Conservation (phyloP, 2,797 vertebrate genomes). For the Ctenochaetus hawaiiensis region DNA sequence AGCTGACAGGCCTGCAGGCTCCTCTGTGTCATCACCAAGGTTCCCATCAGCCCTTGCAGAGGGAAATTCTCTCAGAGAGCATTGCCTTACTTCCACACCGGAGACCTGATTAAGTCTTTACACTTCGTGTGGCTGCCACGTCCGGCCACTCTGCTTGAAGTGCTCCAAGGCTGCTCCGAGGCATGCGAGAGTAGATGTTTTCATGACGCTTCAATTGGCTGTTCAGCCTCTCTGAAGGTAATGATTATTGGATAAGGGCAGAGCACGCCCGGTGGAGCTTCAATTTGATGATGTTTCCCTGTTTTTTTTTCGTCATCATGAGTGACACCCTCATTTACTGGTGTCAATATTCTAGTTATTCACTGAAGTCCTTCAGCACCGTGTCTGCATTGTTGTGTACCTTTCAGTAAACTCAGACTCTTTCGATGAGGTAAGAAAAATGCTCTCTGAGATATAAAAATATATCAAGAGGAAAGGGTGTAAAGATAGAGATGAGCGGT, state of each 20-base stretch:
- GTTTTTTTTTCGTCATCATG: constrained; percentile 52
- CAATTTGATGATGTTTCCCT: constrained; percentile 40
- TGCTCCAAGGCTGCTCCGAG: constrained; percentile 68
- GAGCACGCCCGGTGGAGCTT: constrained; percentile 48
- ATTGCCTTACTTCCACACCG: constrained; percentile 44
- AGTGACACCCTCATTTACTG: constrained; percentile 68
- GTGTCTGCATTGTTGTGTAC: constrained; percentile 14
- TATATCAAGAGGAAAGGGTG: constrained; percentile 28
- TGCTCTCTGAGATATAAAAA: constrained; percentile 32
- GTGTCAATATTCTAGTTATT: constrained; percentile 71
- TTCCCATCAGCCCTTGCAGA: constrained; percentile 65
- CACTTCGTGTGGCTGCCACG: constrained; percentile 64
- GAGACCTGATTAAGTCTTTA: constrained; percentile 75
- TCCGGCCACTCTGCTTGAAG: constrained; percentile 53
- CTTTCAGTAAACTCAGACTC: constrained; percentile 17
- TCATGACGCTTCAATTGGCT: constrained; percentile 49
- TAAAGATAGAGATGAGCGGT: constrained; percentile 25
- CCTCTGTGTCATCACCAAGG: constrained; percentile 70
- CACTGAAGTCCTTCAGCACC: constrained; percentile 53
- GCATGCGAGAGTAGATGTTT: constrained; percentile 61
- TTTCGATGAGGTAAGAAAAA: constrained; percentile 28
- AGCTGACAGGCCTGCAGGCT: constrained; percentile 77
- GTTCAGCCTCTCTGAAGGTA: constrained; percentile 58
- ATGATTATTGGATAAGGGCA: constrained; percentile 63
- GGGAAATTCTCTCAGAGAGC: constrained; percentile 66